Evolutionary conservation across 2,113 vertebrate species (phyloP).

Genomic region (Nyctereutes procyonoides): DNA sequence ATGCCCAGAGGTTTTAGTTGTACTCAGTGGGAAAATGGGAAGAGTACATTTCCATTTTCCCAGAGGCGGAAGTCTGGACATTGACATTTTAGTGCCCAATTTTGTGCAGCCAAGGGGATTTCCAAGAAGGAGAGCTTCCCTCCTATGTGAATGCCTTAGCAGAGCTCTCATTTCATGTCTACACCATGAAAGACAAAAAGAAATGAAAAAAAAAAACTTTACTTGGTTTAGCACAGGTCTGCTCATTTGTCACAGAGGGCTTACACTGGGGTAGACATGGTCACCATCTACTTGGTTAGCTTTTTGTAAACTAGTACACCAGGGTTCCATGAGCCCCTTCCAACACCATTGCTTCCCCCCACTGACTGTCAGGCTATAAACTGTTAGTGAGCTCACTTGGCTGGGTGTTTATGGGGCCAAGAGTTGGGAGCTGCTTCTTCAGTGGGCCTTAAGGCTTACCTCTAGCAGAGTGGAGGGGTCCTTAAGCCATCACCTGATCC

Average conservation of each 20-base stretch:
- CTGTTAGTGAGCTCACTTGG: background rate
- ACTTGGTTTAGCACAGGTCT: background rate
- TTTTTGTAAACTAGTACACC: background rate
- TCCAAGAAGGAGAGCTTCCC: constrained; percentile 59
- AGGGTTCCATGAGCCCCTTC: background rate
- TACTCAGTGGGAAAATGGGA: background rate
- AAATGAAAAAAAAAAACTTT: background rate
- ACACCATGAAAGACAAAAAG: constrained; percentile 4
- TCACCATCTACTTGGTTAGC: background rate
- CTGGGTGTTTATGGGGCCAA: background rate
- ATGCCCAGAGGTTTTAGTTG: constrained; percentile 5
- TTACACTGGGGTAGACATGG: background rate
- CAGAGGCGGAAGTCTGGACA: background rate
- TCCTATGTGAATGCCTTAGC: background rate
- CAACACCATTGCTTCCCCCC: constrained; percentile 62
- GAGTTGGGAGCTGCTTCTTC: background rate
- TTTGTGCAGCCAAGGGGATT: constrained; percentile 62
- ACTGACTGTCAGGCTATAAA: background rate
- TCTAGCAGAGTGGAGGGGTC: background rate
- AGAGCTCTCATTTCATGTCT: background rate
- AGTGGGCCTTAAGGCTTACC: background rate
- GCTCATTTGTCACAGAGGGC: background rate
- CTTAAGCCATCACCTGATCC: background rate
- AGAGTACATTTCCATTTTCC: background rate
- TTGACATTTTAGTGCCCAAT: constrained; percentile 48